Evolutionary conservation across 2,797 vertebrate species (phyloP), one percentile per base, ranked within the genome.

Genomic region (Leptatherina wallacei): DNA sequence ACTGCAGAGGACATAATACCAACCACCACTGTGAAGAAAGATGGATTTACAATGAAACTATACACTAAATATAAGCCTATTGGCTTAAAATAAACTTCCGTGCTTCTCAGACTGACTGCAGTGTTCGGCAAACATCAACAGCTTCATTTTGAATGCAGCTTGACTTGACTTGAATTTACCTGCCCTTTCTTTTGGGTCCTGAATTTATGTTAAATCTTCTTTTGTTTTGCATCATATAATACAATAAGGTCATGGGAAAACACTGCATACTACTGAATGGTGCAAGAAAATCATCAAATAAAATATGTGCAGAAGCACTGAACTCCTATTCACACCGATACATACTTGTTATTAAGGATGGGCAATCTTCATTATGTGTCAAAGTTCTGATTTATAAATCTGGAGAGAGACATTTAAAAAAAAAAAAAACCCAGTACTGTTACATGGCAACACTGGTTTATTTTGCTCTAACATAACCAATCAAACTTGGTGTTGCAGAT

Each of bases 21-120:
- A 29, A 35, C 57, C 66, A 71, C 36, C 24, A 24, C 18, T 24
- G 64, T 61, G 44, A 56, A 65, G 73, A 73, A 44, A 76, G 69
- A 68, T 62, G 73, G 72, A 84, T 87, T 83, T 76, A 62, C 42
- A 74, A 35, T 69, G 67, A 57, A 80, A 54, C 32, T 33, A 36
- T 16, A 47, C 24, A 8, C 22, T n/a, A 22, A 71, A 60, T 24
- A 42, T 6, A 58, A 54, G 70, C 44, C 3, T 24, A 16, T 57
- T 8, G 8, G 16, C n/a, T 59, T 30, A 77, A 73, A 51, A 54
- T 38, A 71, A 77, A 71, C 16, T 38, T 33, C 22, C 24, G 36
- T 18, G 18, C 5, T 27, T 14, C 58, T 38, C 5, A 36, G 16
- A 12, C 13, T 7, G 12, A n/a, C 18, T 24, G 3, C 36, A 3